Evolutionary conservation across 2,797 vertebrate genomes (phyloP).

Genomic region (Sebastes kiyomatsui): DNA sequence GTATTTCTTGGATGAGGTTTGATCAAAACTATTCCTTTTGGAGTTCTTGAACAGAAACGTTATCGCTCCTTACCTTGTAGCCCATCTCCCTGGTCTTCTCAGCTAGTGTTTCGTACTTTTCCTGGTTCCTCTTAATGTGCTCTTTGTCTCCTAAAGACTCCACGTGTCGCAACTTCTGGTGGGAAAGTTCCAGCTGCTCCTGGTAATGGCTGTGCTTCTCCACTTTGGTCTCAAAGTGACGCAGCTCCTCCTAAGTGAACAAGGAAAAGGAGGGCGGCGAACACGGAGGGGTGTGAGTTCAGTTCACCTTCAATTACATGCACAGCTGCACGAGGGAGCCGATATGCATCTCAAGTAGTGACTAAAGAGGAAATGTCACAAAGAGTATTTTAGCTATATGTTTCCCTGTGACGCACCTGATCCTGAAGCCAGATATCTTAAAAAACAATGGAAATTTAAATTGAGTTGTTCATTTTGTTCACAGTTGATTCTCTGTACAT

Average conservation of each 20-base stretch:
- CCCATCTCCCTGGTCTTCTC: conserved; percentile 94
- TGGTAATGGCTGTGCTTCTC: conserved; percentile 97
- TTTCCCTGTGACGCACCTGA: conserved; percentile 20
- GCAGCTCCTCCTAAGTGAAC: conserved; percentile 90
- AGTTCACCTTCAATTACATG: conserved; percentile 37
- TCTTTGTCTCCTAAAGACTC: conserved; percentile 90
- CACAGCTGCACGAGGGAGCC: conserved; percentile 21
- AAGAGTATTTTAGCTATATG: neutral
- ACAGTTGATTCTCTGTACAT: neutral
- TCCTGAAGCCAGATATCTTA: neutral
- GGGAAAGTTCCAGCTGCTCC: conserved; percentile 95
- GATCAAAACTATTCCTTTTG: neutral
- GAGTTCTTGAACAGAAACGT: neutral
- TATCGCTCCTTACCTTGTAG: conserved; percentile 87
- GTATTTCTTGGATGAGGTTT: neutral
- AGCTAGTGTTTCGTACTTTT: conserved; percentile 88
- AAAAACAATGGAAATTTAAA: conserved; percentile 28
- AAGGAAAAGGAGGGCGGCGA: neutral
- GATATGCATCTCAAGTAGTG: conserved; percentile 20
- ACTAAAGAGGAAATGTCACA: conserved; percentile 12
- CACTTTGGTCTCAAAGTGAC: conserved; percentile 95
- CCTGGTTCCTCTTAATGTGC: conserved; percentile 89
- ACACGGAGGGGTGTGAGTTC: neutral
- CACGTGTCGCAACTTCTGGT: conserved; percentile 92
- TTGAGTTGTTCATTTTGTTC: conserved; percentile 5